A percentile compares a stretch with the other conserved stretches of the same genome.
Conservation (phyloP, 2,797 vertebrate species). For the Enteromius thamalakanensis region DNA sequence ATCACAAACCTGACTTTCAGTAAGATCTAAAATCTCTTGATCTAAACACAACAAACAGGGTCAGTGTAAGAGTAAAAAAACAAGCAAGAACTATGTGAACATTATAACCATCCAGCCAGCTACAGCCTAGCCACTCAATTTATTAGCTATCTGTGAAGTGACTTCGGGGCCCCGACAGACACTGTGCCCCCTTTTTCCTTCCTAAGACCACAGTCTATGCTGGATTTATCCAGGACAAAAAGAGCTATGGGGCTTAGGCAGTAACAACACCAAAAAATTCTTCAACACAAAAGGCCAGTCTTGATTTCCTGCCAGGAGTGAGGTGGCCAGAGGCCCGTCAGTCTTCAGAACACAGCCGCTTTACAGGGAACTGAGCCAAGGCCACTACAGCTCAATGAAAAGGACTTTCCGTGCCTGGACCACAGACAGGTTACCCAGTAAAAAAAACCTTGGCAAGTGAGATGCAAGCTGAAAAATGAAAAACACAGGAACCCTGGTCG, state of each 20-base stretch:
- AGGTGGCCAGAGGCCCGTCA: slow-evolving; percentile 39
- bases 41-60: slow-evolving; percentile 62
- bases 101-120: not conserved
- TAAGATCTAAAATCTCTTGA: slow-evolving; percentile 50
- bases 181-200: slow-evolving; percentile 1
- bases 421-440: slow-evolving; percentile 21
- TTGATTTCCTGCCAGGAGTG: slow-evolving; percentile 58
- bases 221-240: slow-evolving; percentile 43
- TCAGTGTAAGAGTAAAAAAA: slow-evolving; percentile 49
- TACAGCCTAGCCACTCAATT: slow-evolving; percentile 12
- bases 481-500: slow-evolving; percentile 25
- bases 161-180: not conserved
- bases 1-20: slow-evolving; percentile 40
- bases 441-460: slow-evolving; percentile 3
- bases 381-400: slow-evolving; percentile 51
- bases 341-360: slow-evolving; percentile 40
- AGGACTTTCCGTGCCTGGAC: slow-evolving; percentile 1
- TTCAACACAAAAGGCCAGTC: slow-evolving; percentile 61
- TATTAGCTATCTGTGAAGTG: not conserved
- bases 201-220: slow-evolving; percentile 6
- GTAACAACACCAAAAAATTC: slow-evolving; percentile 48
- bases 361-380: slow-evolving; percentile 34
- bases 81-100: not conserved
- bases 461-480: slow-evolving; percentile 28
- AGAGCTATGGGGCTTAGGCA: slow-evolving; percentile 37